Evolutionary conservation across 2,113 vertebrate species (phyloP).

Genomic region (Vanacampus margaritifer): DNA sequence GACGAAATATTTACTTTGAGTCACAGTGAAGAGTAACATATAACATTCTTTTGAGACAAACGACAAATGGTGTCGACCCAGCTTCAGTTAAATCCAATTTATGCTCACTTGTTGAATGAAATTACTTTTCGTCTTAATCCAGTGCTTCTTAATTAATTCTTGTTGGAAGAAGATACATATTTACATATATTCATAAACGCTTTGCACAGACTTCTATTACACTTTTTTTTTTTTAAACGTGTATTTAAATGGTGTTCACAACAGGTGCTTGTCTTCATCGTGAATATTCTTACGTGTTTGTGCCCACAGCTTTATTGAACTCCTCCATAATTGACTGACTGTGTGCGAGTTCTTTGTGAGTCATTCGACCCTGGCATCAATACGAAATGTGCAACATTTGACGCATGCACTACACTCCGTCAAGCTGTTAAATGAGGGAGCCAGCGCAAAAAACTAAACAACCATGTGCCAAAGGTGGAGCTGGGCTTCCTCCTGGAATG

Average conservation of each 20-base stretch:
- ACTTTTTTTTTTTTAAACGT: background rate
- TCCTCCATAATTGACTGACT: background rate
- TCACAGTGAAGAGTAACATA: too few relatives aligned
- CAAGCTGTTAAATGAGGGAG: conserved; percentile 20
- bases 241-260: background rate
- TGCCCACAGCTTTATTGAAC: background rate
- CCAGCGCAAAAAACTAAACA: background rate
- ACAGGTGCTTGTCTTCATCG: background rate
- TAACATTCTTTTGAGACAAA: too few relatives aligned
- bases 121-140: too few relatives aligned
- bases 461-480: conserved; percentile 21
- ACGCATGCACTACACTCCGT: conserved; percentile 33
- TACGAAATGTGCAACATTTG: conserved; percentile 4
- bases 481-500: conserved; percentile 31
- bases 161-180: too few relatives aligned
- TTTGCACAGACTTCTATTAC: background rate
- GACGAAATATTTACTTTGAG: too few relatives aligned
- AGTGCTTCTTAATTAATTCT: too few relatives aligned
- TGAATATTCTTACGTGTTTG: background rate
- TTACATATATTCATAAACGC: too few relatives aligned
- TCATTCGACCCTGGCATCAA: conserved; percentile 27
- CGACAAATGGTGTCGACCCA: too few relatives aligned
- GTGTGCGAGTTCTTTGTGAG: conserved; percentile 14
- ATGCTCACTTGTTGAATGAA: too few relatives aligned
- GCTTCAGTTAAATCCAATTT: too few relatives aligned